phyloP scores from a whole-genome alignment of 2,888 invertebrate species.

The Limnephilus lunatus region DNA sequence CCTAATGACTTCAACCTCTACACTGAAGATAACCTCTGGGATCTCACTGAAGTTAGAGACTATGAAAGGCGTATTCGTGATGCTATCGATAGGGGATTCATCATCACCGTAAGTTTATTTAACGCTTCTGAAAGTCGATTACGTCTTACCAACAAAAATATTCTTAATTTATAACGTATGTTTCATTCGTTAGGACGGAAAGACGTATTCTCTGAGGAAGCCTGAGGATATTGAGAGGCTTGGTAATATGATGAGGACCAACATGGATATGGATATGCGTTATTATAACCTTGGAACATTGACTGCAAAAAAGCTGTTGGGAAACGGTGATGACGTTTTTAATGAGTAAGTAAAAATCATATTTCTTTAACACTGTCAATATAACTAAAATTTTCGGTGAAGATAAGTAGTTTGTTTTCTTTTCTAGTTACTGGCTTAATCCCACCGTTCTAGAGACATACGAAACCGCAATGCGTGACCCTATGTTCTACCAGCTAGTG shows the following conservation, averaged over 20 bases:
- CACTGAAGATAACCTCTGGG: conserved; percentile 64
- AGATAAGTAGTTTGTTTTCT: background rate
- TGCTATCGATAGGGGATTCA: conserved; percentile 74
- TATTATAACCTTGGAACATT: conserved; percentile 80
- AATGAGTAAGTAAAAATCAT: conserved; percentile 40
- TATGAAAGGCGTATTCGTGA: conserved; percentile 74
- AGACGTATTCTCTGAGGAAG: conserved; percentile 77
- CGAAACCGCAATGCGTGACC: conserved; percentile 84
- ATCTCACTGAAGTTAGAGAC: conserved; percentile 67
- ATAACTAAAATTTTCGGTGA: too few relatives aligned
- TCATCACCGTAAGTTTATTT: conserved; percentile 68
- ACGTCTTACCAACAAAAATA: too few relatives aligned
- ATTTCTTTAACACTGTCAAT: too few relatives aligned
- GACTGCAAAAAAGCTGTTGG: conserved; percentile 79
- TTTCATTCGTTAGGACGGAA: conserved; percentile 70
- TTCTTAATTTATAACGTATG: too few relatives aligned
- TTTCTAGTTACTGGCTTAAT: conserved; percentile 74
- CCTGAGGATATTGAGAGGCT: conserved; percentile 80
- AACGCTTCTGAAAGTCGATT: too few relatives aligned
- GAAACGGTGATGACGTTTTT: conserved; percentile 71
- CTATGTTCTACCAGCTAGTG: conserved; percentile 84
- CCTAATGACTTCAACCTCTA: conserved; percentile 71
- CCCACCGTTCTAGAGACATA: conserved; percentile 80
- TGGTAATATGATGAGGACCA: conserved; percentile 81
- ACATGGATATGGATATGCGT: conserved; percentile 79